Percentiles rank a stretch among this genome's conserved stretches.
Evolutionary conservation across 2,888 invertebrate species (phyloP).

Genomic region (Sisyra nigra): DNA sequence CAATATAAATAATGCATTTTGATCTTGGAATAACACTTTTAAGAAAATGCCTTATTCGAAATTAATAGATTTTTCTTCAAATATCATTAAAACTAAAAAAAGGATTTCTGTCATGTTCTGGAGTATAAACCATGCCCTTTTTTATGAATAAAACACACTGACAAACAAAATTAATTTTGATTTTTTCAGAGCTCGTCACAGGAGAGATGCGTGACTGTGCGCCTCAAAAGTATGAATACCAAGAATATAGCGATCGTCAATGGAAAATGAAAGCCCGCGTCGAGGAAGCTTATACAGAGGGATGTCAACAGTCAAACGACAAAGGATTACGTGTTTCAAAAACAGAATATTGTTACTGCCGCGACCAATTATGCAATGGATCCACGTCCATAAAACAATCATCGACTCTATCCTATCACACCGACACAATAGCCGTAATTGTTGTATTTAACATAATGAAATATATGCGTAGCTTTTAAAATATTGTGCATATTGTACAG

Average conservation of each 20-base stretch:
- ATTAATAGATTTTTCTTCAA: too few species aligned
- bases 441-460: slow-evolving; percentile 44
- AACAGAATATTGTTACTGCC: slow-evolving; percentile 61
- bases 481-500: neutral
- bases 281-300: slow-evolving; percentile 53
- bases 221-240: slow-evolving; percentile 47
- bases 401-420: slow-evolving; percentile 22
- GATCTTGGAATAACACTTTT: too few species aligned
- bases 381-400: slow-evolving; percentile 14
- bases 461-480: slow-evolving; percentile 16
- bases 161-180: too few species aligned
- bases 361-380: slow-evolving; percentile 55
- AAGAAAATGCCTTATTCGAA: too few species aligned
- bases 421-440: slow-evolving; percentile 43
- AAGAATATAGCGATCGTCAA: slow-evolving; percentile 38
- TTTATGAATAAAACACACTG: too few species aligned
- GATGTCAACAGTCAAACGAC: slow-evolving; percentile 46
- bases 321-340: slow-evolving; percentile 43
- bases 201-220: slow-evolving; percentile 57
- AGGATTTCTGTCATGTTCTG: too few species aligned
- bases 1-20: too few species aligned
- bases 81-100: too few species aligned
- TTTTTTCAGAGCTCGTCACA: slow-evolving; percentile 40
- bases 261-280: slow-evolving; percentile 51
- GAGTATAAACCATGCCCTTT: too few species aligned